Evolutionary conservation across 2,888 invertebrate species (phyloP).

Genomic region (Dynastes maya): DNA sequence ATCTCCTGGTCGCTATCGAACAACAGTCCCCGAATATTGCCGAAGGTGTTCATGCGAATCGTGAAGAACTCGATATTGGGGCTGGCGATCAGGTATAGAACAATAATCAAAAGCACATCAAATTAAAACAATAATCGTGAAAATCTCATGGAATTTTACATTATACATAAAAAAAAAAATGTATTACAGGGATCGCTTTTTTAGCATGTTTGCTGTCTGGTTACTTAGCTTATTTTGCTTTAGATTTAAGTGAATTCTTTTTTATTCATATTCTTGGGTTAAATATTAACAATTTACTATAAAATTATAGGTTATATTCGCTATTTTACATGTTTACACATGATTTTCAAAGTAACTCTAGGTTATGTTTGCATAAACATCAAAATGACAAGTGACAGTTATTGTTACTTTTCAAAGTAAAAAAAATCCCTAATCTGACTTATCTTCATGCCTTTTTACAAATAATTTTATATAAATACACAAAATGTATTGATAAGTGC

Average conservation of each 20-base stretch:
- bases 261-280: neutral
- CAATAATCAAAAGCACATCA: slow-evolving; percentile 52
- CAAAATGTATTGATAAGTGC: too few species aligned
- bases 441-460: too few species aligned
- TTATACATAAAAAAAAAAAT: neutral
- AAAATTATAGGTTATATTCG: neutral
- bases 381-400: too few species aligned
- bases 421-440: too few species aligned
- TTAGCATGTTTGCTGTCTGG: slow-evolving; percentile 44
- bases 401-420: too few species aligned
- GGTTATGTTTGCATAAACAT: too few species aligned
- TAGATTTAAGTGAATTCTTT: neutral
- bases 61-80: slow-evolving; percentile 92
- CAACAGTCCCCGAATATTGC: slow-evolving; percentile 97
- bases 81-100: slow-evolving; percentile 96
- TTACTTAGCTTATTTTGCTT: neutral
- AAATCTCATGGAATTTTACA: slow-evolving; percentile 16
- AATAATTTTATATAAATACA: too few species aligned
- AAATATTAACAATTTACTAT: neutral
- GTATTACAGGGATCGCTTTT: slow-evolving; percentile 43
- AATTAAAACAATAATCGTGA: slow-evolving; percentile 43
- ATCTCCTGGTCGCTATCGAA: slow-evolving; percentile 98
- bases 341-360: too few species aligned
- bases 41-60: slow-evolving; percentile 91
- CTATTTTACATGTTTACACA: too few species aligned